phyloP scores from a whole-genome alignment of 37 sponge, comb jelly and placozoan genomes.

The Chondrosia reniformis region DNA sequence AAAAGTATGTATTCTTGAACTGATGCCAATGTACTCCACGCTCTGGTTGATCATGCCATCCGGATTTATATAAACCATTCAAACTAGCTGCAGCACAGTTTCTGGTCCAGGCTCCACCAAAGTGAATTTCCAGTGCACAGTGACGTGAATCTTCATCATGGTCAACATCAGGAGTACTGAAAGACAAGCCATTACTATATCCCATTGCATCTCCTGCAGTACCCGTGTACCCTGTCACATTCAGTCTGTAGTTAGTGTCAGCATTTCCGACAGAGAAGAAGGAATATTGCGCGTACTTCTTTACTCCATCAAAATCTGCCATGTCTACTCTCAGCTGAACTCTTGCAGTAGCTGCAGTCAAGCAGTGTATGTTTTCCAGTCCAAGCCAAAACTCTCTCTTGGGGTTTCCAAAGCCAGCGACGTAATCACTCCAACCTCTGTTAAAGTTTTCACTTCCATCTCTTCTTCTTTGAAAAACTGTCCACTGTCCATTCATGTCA shows the following conservation, averaged over 20 bases:
- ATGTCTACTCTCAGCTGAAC: background rate
- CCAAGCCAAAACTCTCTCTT: constrained; percentile 18
- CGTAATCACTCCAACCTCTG: constrained; percentile 2
- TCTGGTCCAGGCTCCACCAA: background rate
- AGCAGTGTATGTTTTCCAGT: constrained; percentile 16
- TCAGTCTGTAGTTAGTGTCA: constrained; percentile 6
- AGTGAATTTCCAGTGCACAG: background rate
- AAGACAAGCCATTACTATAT: background rate
- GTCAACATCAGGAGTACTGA: background rate
- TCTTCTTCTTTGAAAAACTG: constrained; percentile 18
- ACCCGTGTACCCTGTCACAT: constrained; percentile 11
- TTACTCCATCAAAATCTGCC: background rate
- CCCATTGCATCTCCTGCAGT: constrained; percentile 8
- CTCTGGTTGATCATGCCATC: background rate
- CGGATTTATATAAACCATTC: background rate
- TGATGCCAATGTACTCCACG: constrained; percentile 10
- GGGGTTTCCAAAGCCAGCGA: constrained; percentile 16
- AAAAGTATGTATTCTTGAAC: background rate
- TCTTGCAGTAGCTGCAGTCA: constrained; percentile 1
- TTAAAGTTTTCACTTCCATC: constrained; percentile 16
- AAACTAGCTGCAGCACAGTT: background rate
- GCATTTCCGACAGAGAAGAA: constrained; percentile 1
- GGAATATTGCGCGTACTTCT: constrained; percentile 9
- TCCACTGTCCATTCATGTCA: constrained; percentile 23
- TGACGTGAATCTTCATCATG: background rate